Base-by-base conservation (phyloP, 2,888 invertebrate species). In the Dynastes grantii region DNA sequence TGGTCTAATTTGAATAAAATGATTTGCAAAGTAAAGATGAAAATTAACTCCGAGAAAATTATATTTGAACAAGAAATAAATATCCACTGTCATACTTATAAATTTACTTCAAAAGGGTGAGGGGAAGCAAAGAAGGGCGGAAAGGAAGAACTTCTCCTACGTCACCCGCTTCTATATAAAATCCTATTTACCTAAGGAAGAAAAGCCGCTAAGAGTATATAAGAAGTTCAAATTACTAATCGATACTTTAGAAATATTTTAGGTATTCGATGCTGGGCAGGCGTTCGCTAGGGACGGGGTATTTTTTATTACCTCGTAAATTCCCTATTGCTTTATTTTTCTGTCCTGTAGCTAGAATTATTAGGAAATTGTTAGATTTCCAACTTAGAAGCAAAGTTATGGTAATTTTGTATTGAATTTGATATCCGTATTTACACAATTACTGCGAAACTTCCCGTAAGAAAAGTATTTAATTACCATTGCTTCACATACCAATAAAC, bases 1-100 rank as follows among this genome's bases (percentile, higher is more conserved):
- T 63, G 45, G 61, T 40, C 73, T 63, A 75, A 75, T 75, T 75
- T 75, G 45, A 61, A 75, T 75, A 75, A 75, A 61, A 75, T 58
- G 73, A 75, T 75, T 75, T 75, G 61, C 73, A 63, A 61, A 22
- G 40, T 45, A 40, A 63, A 75, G 73, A 68, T 51, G 68, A 68
- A 68, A 68, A 68, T 68, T 68, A 68, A 51, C 68, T 63, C 29
- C 3, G 45, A 22, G 51, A 68, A 51, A 51, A 68, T 68, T 68
- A 68, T 68, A 51, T 51, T 68, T 51, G 51, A 51, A 29, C 68
- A 68, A 68, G 68, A 51, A 68, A 68, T 63, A 68, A 68, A 51
- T 68, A 51, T 27, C 51, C 51, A 29, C 51, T 51, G 51, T 13
- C 4, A 29, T 13, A 51, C 68, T 51, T 51, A 51, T 49, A 68